Evolutionary conservation across 2,113 vertebrate species (phyloP), one percentile per base, ranked within the genome.

Genomic region (Gnathonemus echidnorhynchus): DNA sequence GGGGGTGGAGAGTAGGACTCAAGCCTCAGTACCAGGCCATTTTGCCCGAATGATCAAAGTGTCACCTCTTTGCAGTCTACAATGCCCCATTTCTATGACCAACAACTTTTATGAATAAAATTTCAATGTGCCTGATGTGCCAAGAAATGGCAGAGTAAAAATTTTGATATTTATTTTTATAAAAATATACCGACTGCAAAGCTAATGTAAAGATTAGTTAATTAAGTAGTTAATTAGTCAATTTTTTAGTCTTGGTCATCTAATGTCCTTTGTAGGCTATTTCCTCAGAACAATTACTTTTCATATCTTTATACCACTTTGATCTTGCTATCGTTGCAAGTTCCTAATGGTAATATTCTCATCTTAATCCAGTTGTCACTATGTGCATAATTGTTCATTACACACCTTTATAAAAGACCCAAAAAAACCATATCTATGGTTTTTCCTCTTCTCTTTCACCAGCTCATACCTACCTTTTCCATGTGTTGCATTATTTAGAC

Each of bases 401-500:
- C 31, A 46, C 24, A 24, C 42, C 31, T 24, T 84, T 46, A 24
- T 5, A 9, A 45, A 84, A 3, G 31, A 50, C 49, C 46, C n/a
- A 31, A 7, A 87, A 87, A 11, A 45, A 52, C 39, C 17, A 87
- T 31, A 42, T 85, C 35, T 8, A 5, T 58, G 9, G 11, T 15
- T 21, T 27, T 49, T 6, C n/a, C 52, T 87, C n/a, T 48, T 53
- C 17, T 27, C 49, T 56, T 17, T 56, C 45, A 4, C 45, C 31
- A 42, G 21, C 56, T n/a, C 3, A 39, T 56, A 58, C 11, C 90
- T 62, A 80, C 62, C 42, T 11, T 42, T 31, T 35, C 48, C 27
- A 52, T n/a, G 62, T 39, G 85, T 42, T 19, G 87, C 46, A n/a
- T 53, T 88, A 88, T 88, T 88, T 88, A 58, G 49, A 56, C 49